Conservation (phyloP, 2,888 invertebrate species). For the Noctua fimbriata region DNA sequence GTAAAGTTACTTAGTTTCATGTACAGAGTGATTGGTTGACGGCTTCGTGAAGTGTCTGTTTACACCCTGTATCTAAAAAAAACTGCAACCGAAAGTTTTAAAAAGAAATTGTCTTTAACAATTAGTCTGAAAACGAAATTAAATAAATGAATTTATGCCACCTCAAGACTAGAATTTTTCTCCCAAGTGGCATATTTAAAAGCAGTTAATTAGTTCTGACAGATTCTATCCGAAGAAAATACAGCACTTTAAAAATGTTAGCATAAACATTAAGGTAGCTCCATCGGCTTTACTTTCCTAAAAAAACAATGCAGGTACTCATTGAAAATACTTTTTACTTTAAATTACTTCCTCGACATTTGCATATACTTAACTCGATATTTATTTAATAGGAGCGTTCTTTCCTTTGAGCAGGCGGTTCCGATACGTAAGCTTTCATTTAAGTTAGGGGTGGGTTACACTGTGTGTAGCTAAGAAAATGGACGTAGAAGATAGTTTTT, state of each 20-base stretch:
- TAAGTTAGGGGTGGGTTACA: constrained; percentile 47
- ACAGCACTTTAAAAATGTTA: constrained; percentile 26
- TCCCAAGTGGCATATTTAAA: background rate
- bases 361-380: constrained; percentile 63
- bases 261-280: background rate
- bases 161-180: background rate
- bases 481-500: background rate
- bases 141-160: too few relatives aligned
- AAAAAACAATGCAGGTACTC: constrained; percentile 39
- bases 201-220: constrained; percentile 6
- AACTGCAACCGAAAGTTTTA: background rate
- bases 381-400: constrained; percentile 61
- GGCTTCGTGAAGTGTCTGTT: too few relatives aligned
- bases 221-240: constrained; percentile 5
- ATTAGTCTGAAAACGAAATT: background rate
- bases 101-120: background rate
- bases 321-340: constrained; percentile 46
- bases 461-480: background rate
- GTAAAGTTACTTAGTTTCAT: too few relatives aligned
- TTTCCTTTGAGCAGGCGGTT: constrained; percentile 41
- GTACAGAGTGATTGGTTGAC: too few relatives aligned
- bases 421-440: constrained; percentile 48
- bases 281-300: background rate
- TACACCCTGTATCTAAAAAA: too few relatives aligned
- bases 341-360: constrained; percentile 59